Evolutionary conservation across 2,888 invertebrate species (phyloP).

Genomic region (Thecocarcelia acutangulata): DNA sequence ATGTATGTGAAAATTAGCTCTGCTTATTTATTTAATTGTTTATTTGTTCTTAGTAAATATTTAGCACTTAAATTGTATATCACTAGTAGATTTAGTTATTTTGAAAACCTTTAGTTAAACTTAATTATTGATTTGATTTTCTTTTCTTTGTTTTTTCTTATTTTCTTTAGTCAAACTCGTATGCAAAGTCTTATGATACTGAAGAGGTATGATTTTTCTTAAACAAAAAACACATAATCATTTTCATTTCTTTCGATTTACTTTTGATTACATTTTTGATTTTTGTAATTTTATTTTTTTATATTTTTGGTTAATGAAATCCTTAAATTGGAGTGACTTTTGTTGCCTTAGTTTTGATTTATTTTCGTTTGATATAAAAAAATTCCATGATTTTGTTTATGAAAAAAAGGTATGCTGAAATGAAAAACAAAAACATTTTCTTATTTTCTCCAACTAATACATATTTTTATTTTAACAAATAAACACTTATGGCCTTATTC

Average conservation of each 20-base stretch:
- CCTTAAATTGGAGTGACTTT: conserved; percentile 26
- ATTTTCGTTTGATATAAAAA: conserved; percentile 24
- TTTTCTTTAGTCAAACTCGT: conserved; percentile 76
- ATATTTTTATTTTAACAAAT: conserved; percentile 28
- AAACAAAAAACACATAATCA: conserved; percentile 1
- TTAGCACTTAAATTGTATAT: conserved; percentile 25
- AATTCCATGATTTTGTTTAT: conserved; percentile 9
- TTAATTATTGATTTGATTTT: conserved; percentile 61
- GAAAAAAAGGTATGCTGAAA: conserved; percentile 18
- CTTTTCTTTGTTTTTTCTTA: conserved; percentile 71
- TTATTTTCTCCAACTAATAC: background rate
- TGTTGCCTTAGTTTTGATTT: conserved; percentile 22
- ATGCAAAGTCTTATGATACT: conserved; percentile 72
- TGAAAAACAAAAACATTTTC: background rate
- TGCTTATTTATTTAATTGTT: background rate
- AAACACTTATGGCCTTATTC: too few relatives aligned
- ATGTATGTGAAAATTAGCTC: background rate
- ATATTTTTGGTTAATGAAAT: conserved; percentile 38
- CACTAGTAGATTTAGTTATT: conserved; percentile 67
- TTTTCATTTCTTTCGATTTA: conserved; percentile 41
- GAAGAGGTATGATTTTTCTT: conserved; percentile 76
- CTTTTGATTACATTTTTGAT: conserved; percentile 52
- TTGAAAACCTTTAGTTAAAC: conserved; percentile 68
- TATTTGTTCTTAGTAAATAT: background rate
- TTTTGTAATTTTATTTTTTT: conserved; percentile 55